Percentiles rank a stretch among this genome's conserved stretches.
Evolutionary conservation across 2,888 invertebrate genomes (phyloP).

Genomic region (Alcis repandata): DNA sequence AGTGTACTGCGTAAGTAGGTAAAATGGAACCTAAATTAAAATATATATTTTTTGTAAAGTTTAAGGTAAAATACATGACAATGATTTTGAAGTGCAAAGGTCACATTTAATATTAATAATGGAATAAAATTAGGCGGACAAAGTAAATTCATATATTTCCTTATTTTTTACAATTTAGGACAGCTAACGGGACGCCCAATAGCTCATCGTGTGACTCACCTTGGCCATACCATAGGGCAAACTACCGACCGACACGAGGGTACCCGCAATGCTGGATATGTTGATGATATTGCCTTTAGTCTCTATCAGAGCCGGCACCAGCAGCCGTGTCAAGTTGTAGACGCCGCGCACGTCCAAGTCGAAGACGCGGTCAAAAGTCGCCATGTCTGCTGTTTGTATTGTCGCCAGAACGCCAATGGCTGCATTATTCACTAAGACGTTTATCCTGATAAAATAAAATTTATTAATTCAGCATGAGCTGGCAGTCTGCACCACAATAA

Average conservation of each 20-base stretch:
- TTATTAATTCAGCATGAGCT: background rate
- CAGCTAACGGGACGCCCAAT: no score
- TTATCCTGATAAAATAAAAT: slow-evolving; percentile 86
- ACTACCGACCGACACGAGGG: slow-evolving; percentile 92
- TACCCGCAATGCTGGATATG: slow-evolving; percentile 88
- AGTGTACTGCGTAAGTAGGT: no score
- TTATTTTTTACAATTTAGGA: no score
- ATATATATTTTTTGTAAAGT: no score
- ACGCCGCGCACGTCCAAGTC: slow-evolving; percentile 88
- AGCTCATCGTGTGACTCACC: slow-evolving; percentile 61
- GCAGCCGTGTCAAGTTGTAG: slow-evolving; percentile 88
- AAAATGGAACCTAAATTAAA: no score
- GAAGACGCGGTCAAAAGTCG: slow-evolving; percentile 77
- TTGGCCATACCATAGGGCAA: slow-evolving; percentile 96
- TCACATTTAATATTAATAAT: no score
- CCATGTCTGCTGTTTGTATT: slow-evolving; percentile 50
- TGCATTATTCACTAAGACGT: slow-evolving; percentile 87
- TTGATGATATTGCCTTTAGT: slow-evolving; percentile 90
- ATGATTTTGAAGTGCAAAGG: no score
- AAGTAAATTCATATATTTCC: no score
- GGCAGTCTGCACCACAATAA: no score
- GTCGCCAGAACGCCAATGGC: slow-evolving; percentile 66
- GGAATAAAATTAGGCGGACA: no score
- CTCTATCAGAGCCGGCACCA: slow-evolving; percentile 88
- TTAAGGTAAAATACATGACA: no score